A percentile compares a stretch with the other conserved stretches of the same genome.
Conservation (phyloP, 2,113 vertebrate species). For the Addax nasomaculatus region DNA sequence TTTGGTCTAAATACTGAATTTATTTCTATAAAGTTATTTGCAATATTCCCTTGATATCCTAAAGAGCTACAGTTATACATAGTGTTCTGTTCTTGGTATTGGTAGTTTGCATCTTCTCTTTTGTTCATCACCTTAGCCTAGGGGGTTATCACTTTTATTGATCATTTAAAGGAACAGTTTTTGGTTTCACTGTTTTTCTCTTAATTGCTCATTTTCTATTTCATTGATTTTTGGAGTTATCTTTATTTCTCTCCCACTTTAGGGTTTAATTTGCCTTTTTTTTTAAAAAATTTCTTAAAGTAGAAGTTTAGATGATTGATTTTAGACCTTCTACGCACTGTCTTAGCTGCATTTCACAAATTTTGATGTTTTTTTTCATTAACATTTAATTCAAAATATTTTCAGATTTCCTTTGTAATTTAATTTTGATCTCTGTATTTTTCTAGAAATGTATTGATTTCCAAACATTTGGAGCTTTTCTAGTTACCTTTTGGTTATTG, state of each 20-base stretch:
- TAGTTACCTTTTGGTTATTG: conserved; percentile 37
- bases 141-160: background rate
- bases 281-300: background rate
- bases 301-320: conserved; percentile 11
- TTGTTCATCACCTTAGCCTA: background rate
- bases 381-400: conserved; percentile 36
- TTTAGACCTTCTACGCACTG: conserved; percentile 24
- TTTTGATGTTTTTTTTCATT: conserved; percentile 23
- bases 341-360: conserved; percentile 19
- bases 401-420: conserved; percentile 45
- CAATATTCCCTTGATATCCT: conserved; percentile 34
- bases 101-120: background rate
- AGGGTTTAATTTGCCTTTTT: conserved; percentile 30
- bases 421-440: background rate
- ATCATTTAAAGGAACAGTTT: conserved; percentile 34
- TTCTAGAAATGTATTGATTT: conserved; percentile 37
- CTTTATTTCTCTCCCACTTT: conserved; percentile 34
- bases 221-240: background rate
- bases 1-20: conserved; percentile 62
- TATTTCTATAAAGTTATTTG: conserved; percentile 32
- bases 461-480: conserved; percentile 30
- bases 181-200: conserved; percentile 24
- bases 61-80: background rate
- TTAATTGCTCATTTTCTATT: conserved; percentile 9
- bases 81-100: conserved; percentile 36